Percentiles rank a stretch among this genome's conserved stretches.
These are phyloP conservation scores for Chlamydotis undulata DNA, from an alignment of 2,113 vertebrate species.

Conservation along the genomic window DNA sequence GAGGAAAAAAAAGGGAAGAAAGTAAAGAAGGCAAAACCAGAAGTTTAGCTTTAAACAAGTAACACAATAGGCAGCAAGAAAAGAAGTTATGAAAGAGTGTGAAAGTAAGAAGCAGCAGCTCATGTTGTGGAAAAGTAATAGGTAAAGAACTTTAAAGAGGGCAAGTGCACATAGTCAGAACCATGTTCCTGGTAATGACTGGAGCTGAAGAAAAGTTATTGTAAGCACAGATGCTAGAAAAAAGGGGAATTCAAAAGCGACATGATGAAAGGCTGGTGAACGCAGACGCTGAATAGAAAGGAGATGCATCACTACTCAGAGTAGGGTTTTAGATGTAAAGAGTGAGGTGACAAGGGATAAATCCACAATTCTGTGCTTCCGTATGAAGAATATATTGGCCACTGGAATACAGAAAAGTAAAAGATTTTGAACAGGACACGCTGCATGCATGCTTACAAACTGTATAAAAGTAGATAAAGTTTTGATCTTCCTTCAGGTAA, in stretches of 20 bases:
- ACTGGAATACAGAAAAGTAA: neutral
- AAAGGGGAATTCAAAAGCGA: neutral
- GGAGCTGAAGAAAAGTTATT: neutral
- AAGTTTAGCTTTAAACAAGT: neutral
- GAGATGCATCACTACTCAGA: neutral
- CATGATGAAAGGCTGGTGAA: neutral
- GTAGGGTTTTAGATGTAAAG: neutral
- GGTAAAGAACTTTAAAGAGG: neutral
- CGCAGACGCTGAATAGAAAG: neutral
- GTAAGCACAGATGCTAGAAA: neutral
- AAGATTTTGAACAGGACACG: neutral
- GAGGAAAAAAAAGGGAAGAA: neutral
- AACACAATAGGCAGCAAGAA: neutral
- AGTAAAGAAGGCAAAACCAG: neutral
- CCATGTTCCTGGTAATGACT: neutral
- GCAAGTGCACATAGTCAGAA: neutral
- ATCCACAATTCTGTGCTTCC: neutral
- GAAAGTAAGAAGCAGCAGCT: neutral
- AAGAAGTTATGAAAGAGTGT: neutral
- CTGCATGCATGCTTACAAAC: neutral
- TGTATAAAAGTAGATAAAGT: neutral
- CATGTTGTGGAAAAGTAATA: neutral
- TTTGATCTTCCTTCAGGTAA: neutral
- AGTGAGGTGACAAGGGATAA: neutral
- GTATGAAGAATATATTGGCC: neutral